Evolutionary conservation across 2,797 vertebrate genomes (phyloP).

Genomic region (Ceyx erithaca): DNA sequence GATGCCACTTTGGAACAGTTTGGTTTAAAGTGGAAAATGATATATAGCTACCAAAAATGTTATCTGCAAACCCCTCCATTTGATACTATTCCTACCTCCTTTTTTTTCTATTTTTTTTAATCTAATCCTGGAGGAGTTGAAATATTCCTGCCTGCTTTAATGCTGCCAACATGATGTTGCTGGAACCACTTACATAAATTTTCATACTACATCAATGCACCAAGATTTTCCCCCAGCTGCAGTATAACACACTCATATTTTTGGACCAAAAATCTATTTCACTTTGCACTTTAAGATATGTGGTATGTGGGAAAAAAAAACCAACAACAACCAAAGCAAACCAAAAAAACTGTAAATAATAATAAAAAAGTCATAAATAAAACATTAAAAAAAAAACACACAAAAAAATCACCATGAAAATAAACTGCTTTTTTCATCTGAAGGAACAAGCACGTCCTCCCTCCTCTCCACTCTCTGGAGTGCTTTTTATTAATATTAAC

Average conservation of each 20-base stretch:
- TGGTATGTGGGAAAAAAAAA: no score
- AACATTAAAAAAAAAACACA: not conserved
- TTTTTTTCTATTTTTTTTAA: not conserved
- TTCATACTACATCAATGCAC: not conserved
- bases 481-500: slow-evolving; percentile 10
- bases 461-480: not conserved
- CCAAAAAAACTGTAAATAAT: not conserved
- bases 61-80: not conserved
- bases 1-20: not conserved
- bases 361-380: no score
- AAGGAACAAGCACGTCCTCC: not conserved
- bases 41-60: not conserved
- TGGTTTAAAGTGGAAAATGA: not conserved
- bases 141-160: not conserved
- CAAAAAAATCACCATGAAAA: not conserved
- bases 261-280: slow-evolving; percentile 2
- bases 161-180: not conserved
- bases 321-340: not conserved
- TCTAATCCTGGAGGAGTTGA: not conserved
- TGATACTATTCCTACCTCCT: not conserved
- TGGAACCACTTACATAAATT: slow-evolving; percentile 22
- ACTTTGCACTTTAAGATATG: not conserved
- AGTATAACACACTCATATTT: not conserved
- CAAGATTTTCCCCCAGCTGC: not conserved
- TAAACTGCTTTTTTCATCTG: not conserved